phyloP scores from a whole-genome alignment of 2,888 invertebrate genomes.

The Onthophagus sagittarius region DNA sequence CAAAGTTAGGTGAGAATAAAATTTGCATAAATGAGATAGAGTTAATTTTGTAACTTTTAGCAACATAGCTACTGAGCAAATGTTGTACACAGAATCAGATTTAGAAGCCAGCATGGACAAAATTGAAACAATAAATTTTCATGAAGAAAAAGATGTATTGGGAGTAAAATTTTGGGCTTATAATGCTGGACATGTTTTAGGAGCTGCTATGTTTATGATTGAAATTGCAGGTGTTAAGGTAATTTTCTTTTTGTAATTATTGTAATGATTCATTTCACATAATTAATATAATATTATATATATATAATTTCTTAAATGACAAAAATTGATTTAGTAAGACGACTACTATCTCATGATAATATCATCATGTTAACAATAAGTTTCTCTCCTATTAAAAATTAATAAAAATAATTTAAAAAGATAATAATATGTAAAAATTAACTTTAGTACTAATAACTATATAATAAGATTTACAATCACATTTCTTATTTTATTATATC shows the following conservation, averaged over 20 bases:
- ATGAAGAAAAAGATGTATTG: slow-evolving; percentile 95
- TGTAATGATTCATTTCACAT: too few relatives aligned
- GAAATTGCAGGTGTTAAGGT: slow-evolving; percentile 98
- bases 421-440: too few relatives aligned
- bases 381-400: too few relatives aligned
- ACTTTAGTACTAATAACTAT: too few relatives aligned
- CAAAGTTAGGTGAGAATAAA: slow-evolving; percentile 77
- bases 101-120: slow-evolving; percentile 97
- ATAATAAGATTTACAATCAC: too few relatives aligned
- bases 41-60: slow-evolving; percentile 49
- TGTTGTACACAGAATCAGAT: slow-evolving; percentile 96
- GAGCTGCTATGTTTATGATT: slow-evolving; percentile 99
- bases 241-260: slow-evolving; percentile 17
- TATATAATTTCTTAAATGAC: too few relatives aligned
- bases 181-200: slow-evolving; percentile 97
- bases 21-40: not conserved
- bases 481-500: too few relatives aligned
- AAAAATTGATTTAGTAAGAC: too few relatives aligned
- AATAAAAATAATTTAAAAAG: too few relatives aligned
- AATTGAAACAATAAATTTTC: slow-evolving; percentile 97
- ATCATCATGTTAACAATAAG: too few relatives aligned
- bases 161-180: slow-evolving; percentile 99
- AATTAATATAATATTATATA: too few relatives aligned
- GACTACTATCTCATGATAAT: too few relatives aligned
- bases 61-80: slow-evolving; percentile 94